Evolutionary conservation across 2,797 vertebrate genomes (phyloP).

Genomic region (Acrocephalus scirpaceus): DNA sequence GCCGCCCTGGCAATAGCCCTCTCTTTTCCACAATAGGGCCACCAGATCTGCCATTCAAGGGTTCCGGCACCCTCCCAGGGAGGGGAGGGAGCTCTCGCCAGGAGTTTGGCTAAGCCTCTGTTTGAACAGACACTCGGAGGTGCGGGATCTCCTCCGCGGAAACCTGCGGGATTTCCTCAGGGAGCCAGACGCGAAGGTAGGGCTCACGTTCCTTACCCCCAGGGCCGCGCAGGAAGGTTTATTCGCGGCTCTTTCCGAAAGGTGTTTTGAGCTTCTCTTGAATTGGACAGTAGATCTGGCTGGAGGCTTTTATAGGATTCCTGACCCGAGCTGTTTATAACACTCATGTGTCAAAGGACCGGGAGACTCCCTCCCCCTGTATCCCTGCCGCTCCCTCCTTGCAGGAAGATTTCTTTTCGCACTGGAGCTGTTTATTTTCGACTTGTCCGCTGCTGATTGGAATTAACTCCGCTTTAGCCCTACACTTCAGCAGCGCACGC

Average conservation of each 20-base stretch:
- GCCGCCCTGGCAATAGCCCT: slow-evolving; percentile 37
- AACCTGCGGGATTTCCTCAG: slow-evolving; percentile 27
- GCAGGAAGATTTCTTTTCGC: background rate
- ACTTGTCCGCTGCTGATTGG: background rate
- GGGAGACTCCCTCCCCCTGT: background rate
- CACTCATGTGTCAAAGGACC: background rate
- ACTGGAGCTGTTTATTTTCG: slow-evolving; percentile 29
- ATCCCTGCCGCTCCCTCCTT: background rate
- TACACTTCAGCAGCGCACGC: background rate
- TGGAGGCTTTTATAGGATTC: background rate
- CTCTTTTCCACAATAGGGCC: slow-evolving; percentile 59
- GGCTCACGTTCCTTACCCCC: background rate
- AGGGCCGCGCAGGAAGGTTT: background rate
- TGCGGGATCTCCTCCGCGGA: slow-evolving; percentile 24
- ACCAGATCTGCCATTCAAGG: slow-evolving; percentile 62
- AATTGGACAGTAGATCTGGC: background rate
- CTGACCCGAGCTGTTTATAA: slow-evolving; percentile 14
- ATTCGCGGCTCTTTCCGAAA: background rate
- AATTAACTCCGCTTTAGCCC: slow-evolving; percentile 3
- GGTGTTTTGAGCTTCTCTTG: background rate
- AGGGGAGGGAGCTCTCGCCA: slow-evolving; percentile 41
- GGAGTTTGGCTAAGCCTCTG: slow-evolving; percentile 26
- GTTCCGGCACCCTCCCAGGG: slow-evolving; percentile 59
- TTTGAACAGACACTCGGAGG: slow-evolving; percentile 10
- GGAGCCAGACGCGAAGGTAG: slow-evolving; percentile 55